Conservation (phyloP, 1,140 invertebrate species). For the roundworm (Caenorhabditis elegans) region WBcel235 BX284606.5:15266001-15266500, state of each 20-base stretch:
- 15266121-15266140: neutral
- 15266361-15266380: constrained; percentile 20
- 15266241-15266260: neutral
- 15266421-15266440: too few species aligned
- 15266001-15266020: constrained; percentile 15
- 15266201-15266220: constrained; percentile 25
- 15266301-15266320: neutral
- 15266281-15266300: neutral
- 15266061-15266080: neutral
- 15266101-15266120: neutral
- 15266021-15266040: neutral
- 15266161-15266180: neutral
- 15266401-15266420: neutral
- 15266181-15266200: neutral
- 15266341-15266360: neutral
- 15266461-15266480: too few species aligned
- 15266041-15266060: neutral
- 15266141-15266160: neutral
- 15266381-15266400: constrained; percentile 10
- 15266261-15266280: neutral
- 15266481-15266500: too few species aligned
- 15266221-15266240: neutral
- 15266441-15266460: too few species aligned
- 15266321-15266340: constrained; percentile 13
- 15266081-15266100: constrained; percentile 18